Conservation (phyloP, 2,888 invertebrate species). For the Periphyllus acericola region DNA sequence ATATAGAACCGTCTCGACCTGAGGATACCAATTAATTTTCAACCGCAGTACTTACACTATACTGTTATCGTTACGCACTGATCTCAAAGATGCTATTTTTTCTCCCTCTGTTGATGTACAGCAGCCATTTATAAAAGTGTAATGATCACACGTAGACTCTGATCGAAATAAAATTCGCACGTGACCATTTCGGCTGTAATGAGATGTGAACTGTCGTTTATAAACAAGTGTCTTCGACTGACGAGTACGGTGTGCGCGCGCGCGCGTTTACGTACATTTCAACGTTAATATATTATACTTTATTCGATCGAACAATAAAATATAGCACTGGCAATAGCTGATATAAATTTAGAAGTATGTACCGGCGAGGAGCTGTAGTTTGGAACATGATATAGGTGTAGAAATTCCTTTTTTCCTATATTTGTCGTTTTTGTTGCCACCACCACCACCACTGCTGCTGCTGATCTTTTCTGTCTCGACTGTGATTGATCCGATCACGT, state of each 20-base stretch:
- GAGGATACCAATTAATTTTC: neutral
- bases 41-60: neutral
- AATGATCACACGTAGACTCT: neutral
- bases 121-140: too few relatives aligned
- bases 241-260: too few relatives aligned
- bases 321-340: too few relatives aligned
- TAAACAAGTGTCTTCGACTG: too few relatives aligned
- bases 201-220: neutral
- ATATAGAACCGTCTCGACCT: too few relatives aligned
- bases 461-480: neutral
- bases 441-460: too few relatives aligned
- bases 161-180: neutral
- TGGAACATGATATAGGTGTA: neutral
- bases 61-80: too few relatives aligned
- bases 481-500: conserved; percentile 23
- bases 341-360: neutral
- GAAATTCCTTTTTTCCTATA: neutral
- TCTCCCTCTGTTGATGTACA: too few relatives aligned
- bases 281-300: too few relatives aligned
- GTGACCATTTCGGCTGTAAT: neutral
- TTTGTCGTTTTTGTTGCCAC: neutral
- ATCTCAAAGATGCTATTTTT: too few relatives aligned
- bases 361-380: neutral
- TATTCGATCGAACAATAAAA: neutral
- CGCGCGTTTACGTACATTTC: too few relatives aligned